Evolutionary conservation across 2,113 vertebrate genomes (phyloP), one percentile per base, ranked within the genome.

Genomic region (Meleagris gallopavo): DNA sequence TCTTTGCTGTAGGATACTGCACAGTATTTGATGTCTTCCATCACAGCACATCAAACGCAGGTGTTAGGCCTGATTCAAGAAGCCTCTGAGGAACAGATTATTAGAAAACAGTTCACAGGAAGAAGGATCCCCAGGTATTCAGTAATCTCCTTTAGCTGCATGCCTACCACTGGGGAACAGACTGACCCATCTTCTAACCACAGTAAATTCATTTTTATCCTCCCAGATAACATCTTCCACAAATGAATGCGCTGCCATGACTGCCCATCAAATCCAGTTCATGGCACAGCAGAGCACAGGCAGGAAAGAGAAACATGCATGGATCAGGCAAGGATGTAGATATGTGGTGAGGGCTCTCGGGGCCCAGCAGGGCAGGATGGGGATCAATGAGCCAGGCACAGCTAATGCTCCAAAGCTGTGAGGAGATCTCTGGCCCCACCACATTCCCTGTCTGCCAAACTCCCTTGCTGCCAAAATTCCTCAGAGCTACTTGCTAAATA

Each of bases 401-500:
- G 67, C 3, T 12, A 84, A 62, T 34, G 65, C 60, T 84, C 40
- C 70, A 40, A 90, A 74, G 57, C 73, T 92, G 24, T 0, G 12
- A 69, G 67, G 71, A 95, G 45, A 45, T 86, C 54, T 45, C 4
- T 55, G 78, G 80, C 66, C 89, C 81, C 90, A 90, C 36, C 11
- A 2, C 46, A 40, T 77, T 21, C 27, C 71, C 45, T 50, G 52
- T 64, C 83, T 93, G 90, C 91, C 95, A 93, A 60, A 50, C 18
- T 58, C 55, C 67, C 45, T 54, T 48, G 64, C 83, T 93, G 90
- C 91, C 95, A 93, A 82, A 81, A 87, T 97, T 96, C 90, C 88
- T 89, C 88, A 71, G 60, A 90, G 67, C 88, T 96, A 89, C 91
- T 93, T 94, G 91, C 84, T 94, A 60, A 93, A 93, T 92, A 88